phyloP scores from a whole-genome alignment of 2,113 vertebrate genomes.

The Calonectris borealis region DNA sequence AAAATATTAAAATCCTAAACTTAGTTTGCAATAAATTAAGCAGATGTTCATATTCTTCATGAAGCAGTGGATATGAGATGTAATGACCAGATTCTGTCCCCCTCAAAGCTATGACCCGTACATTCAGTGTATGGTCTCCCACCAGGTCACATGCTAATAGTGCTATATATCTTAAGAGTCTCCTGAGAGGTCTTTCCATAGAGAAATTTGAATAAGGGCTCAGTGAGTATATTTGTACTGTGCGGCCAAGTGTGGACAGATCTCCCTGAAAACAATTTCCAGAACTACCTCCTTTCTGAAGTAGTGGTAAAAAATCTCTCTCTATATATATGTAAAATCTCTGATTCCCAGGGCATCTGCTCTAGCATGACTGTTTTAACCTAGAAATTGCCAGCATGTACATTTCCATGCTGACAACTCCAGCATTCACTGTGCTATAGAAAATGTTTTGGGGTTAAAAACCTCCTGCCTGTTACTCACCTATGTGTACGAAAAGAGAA shows the following conservation, averaged over 20 bases:
- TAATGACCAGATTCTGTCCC: background rate
- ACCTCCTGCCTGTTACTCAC: fast-evolving
- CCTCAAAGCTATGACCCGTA: background rate
- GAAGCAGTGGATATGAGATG: background rate
- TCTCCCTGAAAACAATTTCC: background rate
- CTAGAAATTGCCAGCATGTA: background rate
- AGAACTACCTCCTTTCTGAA: background rate
- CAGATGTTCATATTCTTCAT: background rate
- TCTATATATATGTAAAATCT: background rate
- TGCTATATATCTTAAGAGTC: background rate
- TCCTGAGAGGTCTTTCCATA: background rate
- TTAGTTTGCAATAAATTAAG: background rate
- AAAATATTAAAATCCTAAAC: background rate
- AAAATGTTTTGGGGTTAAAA: background rate
- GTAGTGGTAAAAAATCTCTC: background rate
- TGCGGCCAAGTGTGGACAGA: background rate
- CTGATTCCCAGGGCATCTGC: background rate
- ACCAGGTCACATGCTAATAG: background rate
- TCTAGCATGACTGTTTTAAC: background rate
- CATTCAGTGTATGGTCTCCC: background rate
- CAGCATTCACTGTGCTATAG: background rate
- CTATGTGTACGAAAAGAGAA: background rate
- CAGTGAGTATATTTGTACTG: background rate
- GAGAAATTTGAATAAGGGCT: background rate
- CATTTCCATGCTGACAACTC: background rate